Conservation (phyloP, 92 coral and sea anemone genomes). For the Phenganax stokvisi region DNA sequence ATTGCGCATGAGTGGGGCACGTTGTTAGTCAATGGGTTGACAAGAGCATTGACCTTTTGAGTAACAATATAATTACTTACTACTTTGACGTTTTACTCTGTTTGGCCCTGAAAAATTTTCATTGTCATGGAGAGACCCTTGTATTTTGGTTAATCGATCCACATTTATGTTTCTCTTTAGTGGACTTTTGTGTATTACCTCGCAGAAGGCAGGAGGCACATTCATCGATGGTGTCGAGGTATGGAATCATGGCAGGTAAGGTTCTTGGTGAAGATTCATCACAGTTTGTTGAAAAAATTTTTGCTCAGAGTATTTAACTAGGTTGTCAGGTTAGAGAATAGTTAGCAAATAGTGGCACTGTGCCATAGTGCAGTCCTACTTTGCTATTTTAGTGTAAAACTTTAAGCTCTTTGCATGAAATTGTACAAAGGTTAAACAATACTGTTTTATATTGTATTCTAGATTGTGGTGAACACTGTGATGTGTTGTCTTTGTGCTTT, state of each 20-base stretch:
- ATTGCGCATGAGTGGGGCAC: too few relatives aligned
- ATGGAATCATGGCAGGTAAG: slow-evolving; percentile 97
- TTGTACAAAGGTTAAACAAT: too few relatives aligned
- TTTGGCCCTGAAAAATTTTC: neutral
- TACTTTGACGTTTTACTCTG: neutral
- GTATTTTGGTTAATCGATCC: neutral
- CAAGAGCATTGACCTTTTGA: too few relatives aligned
- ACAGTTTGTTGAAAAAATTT: neutral
- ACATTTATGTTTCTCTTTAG: slow-evolving; percentile 43
- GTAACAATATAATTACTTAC: too few relatives aligned
- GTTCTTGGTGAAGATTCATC: neutral
- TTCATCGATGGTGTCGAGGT: slow-evolving; percentile 96
- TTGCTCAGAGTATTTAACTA: neutral
- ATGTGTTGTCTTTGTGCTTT: slow-evolving; percentile 72
- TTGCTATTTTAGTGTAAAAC: too few relatives aligned
- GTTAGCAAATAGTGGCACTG: too few relatives aligned
- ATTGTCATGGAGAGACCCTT: neutral
- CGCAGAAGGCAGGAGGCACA: slow-evolving; percentile 92
- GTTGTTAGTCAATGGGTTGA: too few relatives aligned
- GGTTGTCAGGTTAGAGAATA: too few relatives aligned
- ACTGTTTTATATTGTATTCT: slow-evolving; percentile 12
- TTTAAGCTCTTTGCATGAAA: neutral
- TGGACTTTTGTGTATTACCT: slow-evolving; percentile 90
- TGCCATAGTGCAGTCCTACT: too few relatives aligned
- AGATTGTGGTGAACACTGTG: slow-evolving; percentile 95